phyloP scores from a whole-genome alignment of 1,140 invertebrate species.

The Pantala flavescens region DNA sequence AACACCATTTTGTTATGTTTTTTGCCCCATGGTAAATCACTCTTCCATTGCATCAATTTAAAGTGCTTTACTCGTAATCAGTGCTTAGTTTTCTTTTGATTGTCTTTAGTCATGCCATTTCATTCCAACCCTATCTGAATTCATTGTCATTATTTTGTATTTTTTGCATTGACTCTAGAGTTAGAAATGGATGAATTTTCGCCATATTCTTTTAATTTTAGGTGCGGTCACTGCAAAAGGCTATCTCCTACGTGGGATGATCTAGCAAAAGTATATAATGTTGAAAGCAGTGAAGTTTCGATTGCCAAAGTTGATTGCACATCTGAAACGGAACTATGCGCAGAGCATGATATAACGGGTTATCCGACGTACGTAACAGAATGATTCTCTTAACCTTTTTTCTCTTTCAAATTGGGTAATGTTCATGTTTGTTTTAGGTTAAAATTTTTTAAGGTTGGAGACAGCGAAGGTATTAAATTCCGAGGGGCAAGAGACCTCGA shows the following conservation, averaged over 20 bases:
- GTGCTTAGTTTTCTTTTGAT: too few relatives aligned
- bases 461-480: slow-evolving; percentile 49
- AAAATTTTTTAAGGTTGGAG: slow-evolving; percentile 60
- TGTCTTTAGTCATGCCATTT: too few relatives aligned
- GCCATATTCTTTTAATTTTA: slow-evolving; percentile 26
- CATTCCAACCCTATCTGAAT: neutral
- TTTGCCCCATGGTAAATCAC: slow-evolving; percentile 59
- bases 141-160: too few relatives aligned
- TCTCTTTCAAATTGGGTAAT: slow-evolving; percentile 16
- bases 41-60: too few relatives aligned
- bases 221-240: slow-evolving; percentile 61
- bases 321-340: slow-evolving; percentile 53
- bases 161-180: too few relatives aligned
- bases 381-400: slow-evolving; percentile 12
- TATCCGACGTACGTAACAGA: slow-evolving; percentile 46
- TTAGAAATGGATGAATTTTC: too few relatives aligned
- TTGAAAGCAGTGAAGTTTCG: slow-evolving; percentile 47
- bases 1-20: slow-evolving; percentile 65
- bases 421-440: slow-evolving; percentile 36
- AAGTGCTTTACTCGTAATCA: too few relatives aligned
- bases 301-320: slow-evolving; percentile 73
- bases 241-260: slow-evolving; percentile 59
- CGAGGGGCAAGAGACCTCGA: slow-evolving; percentile 58
- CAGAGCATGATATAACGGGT: slow-evolving; percentile 61
- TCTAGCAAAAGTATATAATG: slow-evolving; percentile 55